Conservation (phyloP, 2,888 invertebrate species). For the Drosophila prolongata region DNA sequence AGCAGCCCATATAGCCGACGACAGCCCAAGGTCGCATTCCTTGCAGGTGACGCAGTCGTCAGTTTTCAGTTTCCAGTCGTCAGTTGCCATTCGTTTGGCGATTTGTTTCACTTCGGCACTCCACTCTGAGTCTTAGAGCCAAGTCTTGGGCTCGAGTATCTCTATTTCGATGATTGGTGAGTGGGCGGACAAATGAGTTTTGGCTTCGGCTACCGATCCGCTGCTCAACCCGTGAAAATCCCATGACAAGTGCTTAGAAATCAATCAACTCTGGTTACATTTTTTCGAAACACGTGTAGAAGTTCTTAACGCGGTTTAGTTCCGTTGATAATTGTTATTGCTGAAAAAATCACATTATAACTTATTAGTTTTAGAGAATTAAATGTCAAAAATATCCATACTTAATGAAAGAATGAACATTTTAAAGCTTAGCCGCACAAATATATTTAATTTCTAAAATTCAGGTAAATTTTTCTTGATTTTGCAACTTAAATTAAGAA, state of each 20-base stretch:
- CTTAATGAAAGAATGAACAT: no score
- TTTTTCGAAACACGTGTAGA: neutral
- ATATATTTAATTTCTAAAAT: no score
- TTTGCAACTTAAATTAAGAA: no score
- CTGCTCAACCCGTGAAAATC: constrained; percentile 3
- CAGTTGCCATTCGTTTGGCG: constrained; percentile 54
- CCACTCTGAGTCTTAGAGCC: neutral
- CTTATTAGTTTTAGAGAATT: no score
- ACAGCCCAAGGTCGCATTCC: constrained; percentile 80
- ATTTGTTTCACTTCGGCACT: constrained; percentile 50
- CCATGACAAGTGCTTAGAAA: constrained; percentile 26
- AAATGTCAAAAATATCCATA: no score
- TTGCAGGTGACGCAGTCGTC: constrained; percentile 70
- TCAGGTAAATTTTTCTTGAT: no score
- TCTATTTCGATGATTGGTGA: constrained; percentile 21
- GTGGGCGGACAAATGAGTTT: constrained; percentile 45
- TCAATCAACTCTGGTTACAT: constrained; percentile 14
- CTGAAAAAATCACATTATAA: no score
- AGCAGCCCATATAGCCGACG: constrained; percentile 47
- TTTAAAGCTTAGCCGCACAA: no score
- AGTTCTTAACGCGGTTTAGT: constrained; percentile 4
- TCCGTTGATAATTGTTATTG: neutral
- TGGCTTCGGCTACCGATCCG: constrained; percentile 25
- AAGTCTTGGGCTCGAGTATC: neutral
- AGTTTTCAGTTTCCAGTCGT: neutral